A percentile compares a stretch with the other conserved stretches of the same genome.
Conservation (phyloP, 2,888 invertebrate genomes). For the Tachina fera region DNA sequence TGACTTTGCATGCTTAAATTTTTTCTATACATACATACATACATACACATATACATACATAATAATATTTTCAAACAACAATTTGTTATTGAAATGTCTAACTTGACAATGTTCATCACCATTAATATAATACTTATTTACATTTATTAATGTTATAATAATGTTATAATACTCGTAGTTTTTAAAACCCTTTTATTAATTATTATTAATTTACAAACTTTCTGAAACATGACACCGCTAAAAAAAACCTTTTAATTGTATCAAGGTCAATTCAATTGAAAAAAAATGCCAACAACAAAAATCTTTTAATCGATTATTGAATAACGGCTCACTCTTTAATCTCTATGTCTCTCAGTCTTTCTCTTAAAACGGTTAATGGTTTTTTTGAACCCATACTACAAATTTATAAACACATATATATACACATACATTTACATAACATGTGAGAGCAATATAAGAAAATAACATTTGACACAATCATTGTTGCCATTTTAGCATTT, state of each 20-base stretch:
- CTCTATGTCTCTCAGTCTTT: neutral
- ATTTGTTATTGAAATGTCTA: no score
- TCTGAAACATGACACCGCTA: no score
- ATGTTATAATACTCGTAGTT: no score
- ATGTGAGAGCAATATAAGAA: neutral
- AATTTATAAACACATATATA: neutral
- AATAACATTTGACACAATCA: slow-evolving; percentile 11
- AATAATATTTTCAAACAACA: no score
- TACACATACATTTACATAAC: neutral
- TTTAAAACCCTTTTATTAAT: neutral
- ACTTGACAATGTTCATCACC: no score
- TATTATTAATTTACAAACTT: no score
- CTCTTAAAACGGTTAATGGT: neutral
- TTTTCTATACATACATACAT: no score
- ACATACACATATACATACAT: no score
- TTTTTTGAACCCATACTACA: neutral
- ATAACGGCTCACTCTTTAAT: neutral
- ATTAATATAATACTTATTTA: no score
- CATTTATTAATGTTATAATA: neutral
- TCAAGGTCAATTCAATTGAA: neutral
- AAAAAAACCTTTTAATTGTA: neutral
- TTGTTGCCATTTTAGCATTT: slow-evolving; percentile 28
- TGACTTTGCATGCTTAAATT: no score
- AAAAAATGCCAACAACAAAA: neutral
- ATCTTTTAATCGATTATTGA: neutral